These are phyloP conservation scores for Dryobota labecula DNA, from an alignment of 2,888 invertebrate genomes.

Conservation along the genomic window DNA sequence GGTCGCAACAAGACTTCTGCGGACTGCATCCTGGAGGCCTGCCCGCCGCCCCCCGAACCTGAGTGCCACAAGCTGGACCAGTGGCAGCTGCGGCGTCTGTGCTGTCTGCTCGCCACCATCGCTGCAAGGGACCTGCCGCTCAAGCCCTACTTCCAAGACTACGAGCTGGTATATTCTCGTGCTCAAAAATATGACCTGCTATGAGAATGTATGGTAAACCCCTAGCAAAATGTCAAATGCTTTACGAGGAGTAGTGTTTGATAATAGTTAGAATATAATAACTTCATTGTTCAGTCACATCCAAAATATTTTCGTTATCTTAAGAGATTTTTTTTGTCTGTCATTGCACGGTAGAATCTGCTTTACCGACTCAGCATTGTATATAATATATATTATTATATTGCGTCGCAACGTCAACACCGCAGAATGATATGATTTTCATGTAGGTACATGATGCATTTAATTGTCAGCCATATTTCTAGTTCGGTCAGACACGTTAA, in stretches of 20 bases:
- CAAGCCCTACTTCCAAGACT: slow-evolving; percentile 94
- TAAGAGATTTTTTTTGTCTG: neutral
- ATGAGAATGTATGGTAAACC: neutral
- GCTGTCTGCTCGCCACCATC: slow-evolving; percentile 93
- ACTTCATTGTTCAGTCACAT: neutral
- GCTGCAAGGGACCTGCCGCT: slow-evolving; percentile 92
- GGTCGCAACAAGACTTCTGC: slow-evolving; percentile 80
- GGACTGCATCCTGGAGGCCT: slow-evolving; percentile 86
- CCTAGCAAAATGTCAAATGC: neutral
- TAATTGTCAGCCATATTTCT: no score
- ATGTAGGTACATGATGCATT: neutral
- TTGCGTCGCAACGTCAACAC: neutral
- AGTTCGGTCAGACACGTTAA: no score
- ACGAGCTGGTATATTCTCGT: slow-evolving; percentile 88
- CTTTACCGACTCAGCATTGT: neutral
- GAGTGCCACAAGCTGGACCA: slow-evolving; percentile 92
- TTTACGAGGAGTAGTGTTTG: neutral
- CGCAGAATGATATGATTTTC: neutral
- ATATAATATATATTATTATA: neutral
- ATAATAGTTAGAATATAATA: neutral
- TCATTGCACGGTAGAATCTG: neutral
- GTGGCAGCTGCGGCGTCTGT: slow-evolving; percentile 92
- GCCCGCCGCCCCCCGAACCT: slow-evolving; percentile 92
- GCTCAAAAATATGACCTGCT: neutral
- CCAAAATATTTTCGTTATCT: neutral